Evolutionary conservation across 2,888 invertebrate species (phyloP), one percentile per base, ranked within the genome.

Genomic region (Dusona sp.): DNA sequence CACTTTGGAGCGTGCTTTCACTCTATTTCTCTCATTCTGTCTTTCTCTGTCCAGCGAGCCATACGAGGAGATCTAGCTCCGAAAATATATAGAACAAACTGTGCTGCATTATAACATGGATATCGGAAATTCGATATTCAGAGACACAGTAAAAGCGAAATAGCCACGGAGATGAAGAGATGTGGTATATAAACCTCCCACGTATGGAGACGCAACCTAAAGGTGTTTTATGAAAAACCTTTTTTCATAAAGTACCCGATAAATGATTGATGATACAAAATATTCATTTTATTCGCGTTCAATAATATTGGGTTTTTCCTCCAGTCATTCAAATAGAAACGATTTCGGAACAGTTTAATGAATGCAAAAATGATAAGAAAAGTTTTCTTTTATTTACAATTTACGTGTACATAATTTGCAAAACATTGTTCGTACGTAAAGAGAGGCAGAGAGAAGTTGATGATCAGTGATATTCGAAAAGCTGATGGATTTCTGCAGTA

Each of bases 101-200:
- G 64, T 22, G 38, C 68, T 78, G 72, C 68, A 82, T 85, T 79
- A 82, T 82, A 74, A 51, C 74, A 51, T 36, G 19, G 68, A 82
- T 85, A 85, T 85, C 72, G 83, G 70, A 83, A 82, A 85, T 79
- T 48, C 79, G 75, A 83, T 82, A 79, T 79, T 74, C 33, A 29
- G 25, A 65, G 70, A 57, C 51, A 36, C 42, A 16, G 64, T 3
- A n/a, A 75, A 73, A 61, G 57, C n/a, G 70, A 6, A 42, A 51
- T 22, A 61, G 38, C 9, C 42, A 36, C 13, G 67, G 45, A 25
- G 29, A 80, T 36, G 48, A 72, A 70, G 22, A 64, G 48, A 64
- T 36, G 42, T 70, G 33, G 51, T 25, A 22, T 38, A 68, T 42
- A 42, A 79, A 68, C 16, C 42, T n/a, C n/a, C 6, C 22, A 16